Evolutionary conservation across 2,797 vertebrate genomes (phyloP), one percentile per base, ranked within the genome.

Genomic region (Oryzias dopingdopingensis): DNA sequence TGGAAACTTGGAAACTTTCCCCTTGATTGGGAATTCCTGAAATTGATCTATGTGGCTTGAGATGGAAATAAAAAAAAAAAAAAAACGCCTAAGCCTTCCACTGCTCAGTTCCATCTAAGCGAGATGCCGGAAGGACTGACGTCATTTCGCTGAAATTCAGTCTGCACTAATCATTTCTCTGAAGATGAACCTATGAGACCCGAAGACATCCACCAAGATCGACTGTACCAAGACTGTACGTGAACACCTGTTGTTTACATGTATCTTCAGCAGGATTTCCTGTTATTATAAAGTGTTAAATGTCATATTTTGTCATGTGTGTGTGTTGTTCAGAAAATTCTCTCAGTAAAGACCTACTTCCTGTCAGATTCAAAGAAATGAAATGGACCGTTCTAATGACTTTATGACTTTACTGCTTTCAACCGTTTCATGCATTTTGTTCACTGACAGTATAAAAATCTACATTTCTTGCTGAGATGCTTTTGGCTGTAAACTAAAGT

Each of bases 261-360:
- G 78, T 42, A 52, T 64, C 80, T 80, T 32, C n/a, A 50, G 72
- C 87, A 93, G 88, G 91, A 92, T 92, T 91, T 92, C 91, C 89
- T 92, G 91, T 89, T 91, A 87, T 90, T 70, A 86, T 42, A 66
- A 74, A 79, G 20, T 62, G 50, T 83, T 88, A 92, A 90, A 92
- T 90, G 89, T 91, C 90, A 90, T 59, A 54, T 80, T 78, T 71
- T 65, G 52, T 77, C 69, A 67, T 55, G 50, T 24, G 37, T 32
- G 22, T 49, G 12, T 74, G 65, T 69, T 74, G 59, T 69, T 80
- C 72, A 59, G 74, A 67, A 75, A 29, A 58, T 72, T 76, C 66
- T 79, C 55, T 59, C 77, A 49, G 78, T 58, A 23, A 65, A 79
- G 54, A 75, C 56, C 61, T 63, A 81, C 72, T 88, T 88, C 84